Base-by-base conservation (phyloP, 2,113 vertebrate genomes). In the Semicossyphus pulcher region DNA sequence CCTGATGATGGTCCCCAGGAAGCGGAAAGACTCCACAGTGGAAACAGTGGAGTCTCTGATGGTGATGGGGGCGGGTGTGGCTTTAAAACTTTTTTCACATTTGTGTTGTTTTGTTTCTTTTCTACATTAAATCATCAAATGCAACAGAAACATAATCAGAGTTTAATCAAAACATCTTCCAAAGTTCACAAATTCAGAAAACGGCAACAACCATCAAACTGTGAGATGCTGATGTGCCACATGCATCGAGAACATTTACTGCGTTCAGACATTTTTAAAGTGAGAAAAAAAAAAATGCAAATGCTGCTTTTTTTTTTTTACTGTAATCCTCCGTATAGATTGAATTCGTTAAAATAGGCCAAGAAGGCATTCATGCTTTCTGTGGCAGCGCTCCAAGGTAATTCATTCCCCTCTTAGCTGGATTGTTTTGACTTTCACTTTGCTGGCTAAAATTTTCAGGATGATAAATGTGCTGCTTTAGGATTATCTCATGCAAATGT, bases 391-490 rank as follows among this genome's bases (percentile, higher is more conserved):
- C 10, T 76, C 76, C 76, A 83, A 59, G 53, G 25, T 61, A 67
- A 85, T 89, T 73, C 74, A 76, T 87, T 71, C 70, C 51, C 71
- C 67, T 16, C 12, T 66, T 59, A 59, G 78, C 42, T 65, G 20
- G 36, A 52, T 45, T 56, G 54, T 76, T 80, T 66, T 52, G 66
- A 78, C 69, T 78, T 76, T 62, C 62, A 44, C 53, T 76, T 54
- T 60, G 48, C 64, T 23, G 67, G 60, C 63, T 59, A 59, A n/a
- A 32, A 67, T 72, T 42, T 69, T 59, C 44, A 15, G 47, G 53
- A 72, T 75, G 81, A 86, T 75, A 62, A 80, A 84, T 76, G 72
- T 25, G 69, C 71, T 32, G 68, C 75, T 60, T 73, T 47, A 26
- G 72, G 69, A 84, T 80, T 44, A 78, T 49, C 28, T 71, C 21